These are phyloP conservation scores for Cynodonichthys magdalenae DNA, from an alignment of 2,797 vertebrate species.

Conservation along the genomic window DNA sequence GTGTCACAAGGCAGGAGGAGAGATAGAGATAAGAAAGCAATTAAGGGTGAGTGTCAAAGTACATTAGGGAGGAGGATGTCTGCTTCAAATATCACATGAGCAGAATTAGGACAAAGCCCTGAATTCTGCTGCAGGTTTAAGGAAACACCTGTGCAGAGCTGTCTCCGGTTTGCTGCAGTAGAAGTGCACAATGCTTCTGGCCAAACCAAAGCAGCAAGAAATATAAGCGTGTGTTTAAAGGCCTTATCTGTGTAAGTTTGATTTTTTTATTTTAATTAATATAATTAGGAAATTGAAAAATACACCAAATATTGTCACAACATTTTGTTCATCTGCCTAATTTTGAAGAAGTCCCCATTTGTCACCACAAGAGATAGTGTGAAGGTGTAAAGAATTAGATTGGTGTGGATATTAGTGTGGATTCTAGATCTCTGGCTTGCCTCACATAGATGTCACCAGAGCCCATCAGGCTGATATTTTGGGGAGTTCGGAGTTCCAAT, in stretches of 20 bases:
- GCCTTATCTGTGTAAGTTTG: neutral
- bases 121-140: slow-evolving; percentile 17
- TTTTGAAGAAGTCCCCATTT: too few relatives aligned
- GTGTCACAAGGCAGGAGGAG: slow-evolving; percentile 3
- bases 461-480: too few relatives aligned
- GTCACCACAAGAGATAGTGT: too few relatives aligned
- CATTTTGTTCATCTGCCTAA: too few relatives aligned
- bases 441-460: too few relatives aligned
- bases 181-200: neutral
- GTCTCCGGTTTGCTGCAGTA: slow-evolving; percentile 30
- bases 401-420: too few relatives aligned
- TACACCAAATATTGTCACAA: too few relatives aligned
- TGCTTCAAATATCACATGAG: slow-evolving; percentile 1
- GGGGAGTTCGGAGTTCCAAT: too few relatives aligned
- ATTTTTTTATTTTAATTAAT: too few relatives aligned
- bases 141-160: slow-evolving; percentile 27
- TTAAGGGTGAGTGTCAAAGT: slow-evolving; percentile 17
- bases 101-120: neutral
- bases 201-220: neutral
- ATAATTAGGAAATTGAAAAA: too few relatives aligned
- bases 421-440: too few relatives aligned
- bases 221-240: neutral
- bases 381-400: too few relatives aligned
- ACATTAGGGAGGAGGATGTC: slow-evolving; percentile 14
- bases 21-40: slow-evolving; percentile 25